phyloP scores from a whole-genome alignment of 2,888 invertebrate species.

The Ommatoiulus sabulosus region DNA sequence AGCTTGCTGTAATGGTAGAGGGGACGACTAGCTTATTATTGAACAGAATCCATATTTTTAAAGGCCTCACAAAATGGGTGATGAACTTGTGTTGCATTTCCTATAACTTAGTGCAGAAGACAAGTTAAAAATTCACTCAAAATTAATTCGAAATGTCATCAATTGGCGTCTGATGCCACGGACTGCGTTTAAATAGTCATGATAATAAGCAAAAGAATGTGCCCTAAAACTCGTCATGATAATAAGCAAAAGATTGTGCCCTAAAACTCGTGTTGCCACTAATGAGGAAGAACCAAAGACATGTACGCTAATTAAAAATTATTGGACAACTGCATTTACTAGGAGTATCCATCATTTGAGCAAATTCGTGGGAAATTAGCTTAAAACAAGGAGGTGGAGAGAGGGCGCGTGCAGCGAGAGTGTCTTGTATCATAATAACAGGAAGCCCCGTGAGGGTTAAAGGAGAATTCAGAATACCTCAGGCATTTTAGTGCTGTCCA shows the following conservation, averaged over 20 bases:
- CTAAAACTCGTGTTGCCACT: too few species aligned
- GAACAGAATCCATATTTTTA: background rate
- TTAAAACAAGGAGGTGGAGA: background rate
- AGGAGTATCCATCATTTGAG: background rate
- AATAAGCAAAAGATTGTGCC: background rate
- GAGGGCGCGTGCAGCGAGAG: background rate
- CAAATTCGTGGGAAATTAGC: background rate
- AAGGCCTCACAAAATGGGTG: background rate
- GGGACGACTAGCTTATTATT: background rate
- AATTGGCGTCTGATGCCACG: background rate
- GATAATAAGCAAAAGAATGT: background rate
- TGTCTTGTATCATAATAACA: background rate
- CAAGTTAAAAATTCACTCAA: background rate
- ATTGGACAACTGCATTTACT: background rate
- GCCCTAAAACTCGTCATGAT: background rate
- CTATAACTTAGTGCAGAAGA: background rate
- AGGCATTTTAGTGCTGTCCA: background rate
- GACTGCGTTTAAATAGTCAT: background rate
- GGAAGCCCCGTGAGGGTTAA: background rate
- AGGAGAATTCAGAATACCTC: too few species aligned
- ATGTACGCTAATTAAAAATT: background rate
- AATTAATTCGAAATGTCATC: background rate
- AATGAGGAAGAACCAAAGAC: background rate
- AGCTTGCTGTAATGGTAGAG: background rate
- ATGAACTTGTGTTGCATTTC: too few species aligned